phyloP scores from a whole-genome alignment of 1,140 invertebrate genomes.

The Gerris buenoi region DNA sequence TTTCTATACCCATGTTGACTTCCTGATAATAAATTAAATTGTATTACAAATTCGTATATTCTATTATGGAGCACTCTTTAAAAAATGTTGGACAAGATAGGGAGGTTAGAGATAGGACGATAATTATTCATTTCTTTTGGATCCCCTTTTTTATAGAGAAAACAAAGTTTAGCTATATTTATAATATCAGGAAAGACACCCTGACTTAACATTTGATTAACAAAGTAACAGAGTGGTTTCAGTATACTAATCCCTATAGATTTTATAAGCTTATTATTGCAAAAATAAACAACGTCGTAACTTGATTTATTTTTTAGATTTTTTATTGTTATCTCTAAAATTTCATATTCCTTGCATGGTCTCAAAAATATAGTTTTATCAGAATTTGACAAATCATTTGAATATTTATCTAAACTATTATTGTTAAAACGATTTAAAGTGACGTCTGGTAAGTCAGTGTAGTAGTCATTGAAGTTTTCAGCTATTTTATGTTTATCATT shows the following conservation, averaged over 20 bases:
- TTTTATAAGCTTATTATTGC: not conserved
- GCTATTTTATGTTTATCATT: not conserved
- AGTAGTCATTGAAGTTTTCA: not conserved
- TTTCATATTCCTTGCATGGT: not conserved
- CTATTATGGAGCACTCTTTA: not conserved
- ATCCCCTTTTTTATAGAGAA: not conserved
- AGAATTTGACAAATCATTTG: not conserved
- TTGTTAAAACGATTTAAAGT: not conserved
- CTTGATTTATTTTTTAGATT: not conserved
- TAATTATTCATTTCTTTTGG: not conserved
- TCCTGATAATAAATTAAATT: not conserved
- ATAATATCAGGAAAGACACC: not conserved
- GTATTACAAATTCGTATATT: not conserved
- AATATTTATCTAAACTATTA: not conserved
- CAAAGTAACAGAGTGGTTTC: not conserved
- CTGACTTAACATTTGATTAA: not conserved
- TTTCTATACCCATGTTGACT: not conserved
- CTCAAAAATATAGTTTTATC: not conserved
- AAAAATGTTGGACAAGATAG: not conserved
- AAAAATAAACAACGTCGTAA: not conserved
- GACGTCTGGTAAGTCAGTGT: not conserved
- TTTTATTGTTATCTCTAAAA: not conserved
- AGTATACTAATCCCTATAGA: not conserved
- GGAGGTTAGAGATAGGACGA: not conserved
- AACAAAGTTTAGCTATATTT: not conserved